phyloP scores from a whole-genome alignment of 2,888 invertebrate species.

The Spisula subtruncata region DNA sequence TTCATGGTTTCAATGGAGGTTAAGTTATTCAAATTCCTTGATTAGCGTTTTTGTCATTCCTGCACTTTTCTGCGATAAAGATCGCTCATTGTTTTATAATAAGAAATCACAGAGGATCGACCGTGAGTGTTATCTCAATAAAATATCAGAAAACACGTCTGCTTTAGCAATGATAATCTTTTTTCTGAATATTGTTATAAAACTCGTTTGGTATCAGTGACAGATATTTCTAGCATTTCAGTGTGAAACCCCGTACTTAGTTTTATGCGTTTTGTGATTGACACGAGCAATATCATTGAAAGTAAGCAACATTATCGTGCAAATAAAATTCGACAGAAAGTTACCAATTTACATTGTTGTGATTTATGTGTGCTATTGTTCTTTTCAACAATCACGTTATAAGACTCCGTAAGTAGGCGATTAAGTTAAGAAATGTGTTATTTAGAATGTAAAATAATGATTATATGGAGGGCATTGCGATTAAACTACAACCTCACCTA shows the following conservation, averaged over 20 bases:
- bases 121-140: not conserved
- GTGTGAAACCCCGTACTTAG: no score
- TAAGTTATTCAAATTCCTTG: not conserved
- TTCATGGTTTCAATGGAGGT: not conserved
- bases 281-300: not conserved
- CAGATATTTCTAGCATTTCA: not conserved
- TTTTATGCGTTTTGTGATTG: not conserved
- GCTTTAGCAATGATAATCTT: constrained; percentile 2
- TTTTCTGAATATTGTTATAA: constrained; percentile 4
- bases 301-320: not conserved
- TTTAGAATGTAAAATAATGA: no score
- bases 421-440: no score
- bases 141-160: not conserved
- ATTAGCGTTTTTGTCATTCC: not conserved
- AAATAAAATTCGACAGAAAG: no score
- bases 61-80: not conserved
- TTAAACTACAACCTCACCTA: no score
- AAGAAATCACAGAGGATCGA: not conserved
- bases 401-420: no score
- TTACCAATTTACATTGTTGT: no score
- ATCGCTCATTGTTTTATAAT: not conserved
- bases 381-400: no score
- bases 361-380: no score
- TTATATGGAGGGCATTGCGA: no score
- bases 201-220: not conserved